Conservation (phyloP, 1,140 invertebrate genomes). For the Aphis craccivora region DNA sequence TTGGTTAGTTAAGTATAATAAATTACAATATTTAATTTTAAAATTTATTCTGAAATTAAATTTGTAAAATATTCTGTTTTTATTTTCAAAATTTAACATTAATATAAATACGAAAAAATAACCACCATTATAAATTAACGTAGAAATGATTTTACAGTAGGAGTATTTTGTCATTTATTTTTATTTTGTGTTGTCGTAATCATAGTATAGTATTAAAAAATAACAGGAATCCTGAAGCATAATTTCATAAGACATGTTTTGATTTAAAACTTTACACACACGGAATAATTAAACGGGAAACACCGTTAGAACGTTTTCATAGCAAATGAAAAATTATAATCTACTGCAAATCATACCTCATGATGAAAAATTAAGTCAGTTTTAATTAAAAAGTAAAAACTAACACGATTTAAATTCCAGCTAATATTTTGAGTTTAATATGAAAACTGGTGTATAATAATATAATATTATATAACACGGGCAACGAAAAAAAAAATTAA, state of each 20-base stretch:
- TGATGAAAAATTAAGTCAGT: not conserved
- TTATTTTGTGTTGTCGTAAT: not conserved
- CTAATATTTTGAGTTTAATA: not conserved
- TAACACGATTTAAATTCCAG: not conserved
- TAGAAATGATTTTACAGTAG: not conserved
- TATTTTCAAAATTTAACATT: not conserved
- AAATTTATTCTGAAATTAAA: not conserved
- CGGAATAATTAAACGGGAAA: not conserved
- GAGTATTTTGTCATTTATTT: not conserved
- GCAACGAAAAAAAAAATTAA: not conserved
- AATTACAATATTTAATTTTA: not conserved
- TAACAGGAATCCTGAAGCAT: not conserved
- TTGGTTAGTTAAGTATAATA: not conserved
- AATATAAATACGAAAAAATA: not conserved
- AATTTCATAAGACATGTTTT: not conserved
- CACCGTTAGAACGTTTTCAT: not conserved
- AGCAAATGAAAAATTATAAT: not conserved
- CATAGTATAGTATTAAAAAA: not conserved
- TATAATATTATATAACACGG: not conserved
- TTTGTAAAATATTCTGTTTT: not conserved
- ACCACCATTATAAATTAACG: not conserved
- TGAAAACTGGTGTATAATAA: not conserved
- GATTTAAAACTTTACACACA: not conserved
- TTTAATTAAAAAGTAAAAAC: conserved; percentile 13
- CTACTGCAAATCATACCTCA: not conserved